A percentile compares a stretch with the other conserved stretches of the same genome.
Conservation (phyloP, 2,797 vertebrate species). For the Takifugu rubripes region DNA sequence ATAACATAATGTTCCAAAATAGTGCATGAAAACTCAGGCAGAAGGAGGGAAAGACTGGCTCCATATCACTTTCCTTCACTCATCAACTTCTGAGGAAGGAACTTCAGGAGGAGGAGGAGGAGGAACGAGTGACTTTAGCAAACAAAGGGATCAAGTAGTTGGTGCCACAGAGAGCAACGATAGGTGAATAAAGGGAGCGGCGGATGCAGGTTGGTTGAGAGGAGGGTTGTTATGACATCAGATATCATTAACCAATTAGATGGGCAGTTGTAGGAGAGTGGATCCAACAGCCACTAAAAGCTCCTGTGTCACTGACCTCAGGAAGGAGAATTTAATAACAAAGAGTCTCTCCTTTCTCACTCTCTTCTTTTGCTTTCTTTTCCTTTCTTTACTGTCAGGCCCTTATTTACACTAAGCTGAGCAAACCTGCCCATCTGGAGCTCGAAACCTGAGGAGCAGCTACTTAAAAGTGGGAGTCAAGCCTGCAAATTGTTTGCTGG, state of each 20-base stretch:
- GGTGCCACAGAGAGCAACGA: slow-evolving; percentile 14
- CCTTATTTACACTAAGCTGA: slow-evolving; percentile 46
- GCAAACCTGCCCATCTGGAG: slow-evolving; percentile 53
- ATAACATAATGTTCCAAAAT: too few relatives aligned
- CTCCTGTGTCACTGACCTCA: slow-evolving; percentile 67
- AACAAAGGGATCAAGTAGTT: slow-evolving; percentile 14
- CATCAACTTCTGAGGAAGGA: slow-evolving; percentile 13
- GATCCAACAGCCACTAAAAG: slow-evolving; percentile 62
- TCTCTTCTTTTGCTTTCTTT: slow-evolving; percentile 18
- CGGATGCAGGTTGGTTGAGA: slow-evolving; percentile 8
- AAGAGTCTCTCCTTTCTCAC: slow-evolving; percentile 52
- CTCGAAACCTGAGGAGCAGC: slow-evolving; percentile 44
- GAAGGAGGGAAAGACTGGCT: background rate
- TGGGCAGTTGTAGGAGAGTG: slow-evolving; percentile 54
- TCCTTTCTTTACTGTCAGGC: slow-evolving; percentile 14
- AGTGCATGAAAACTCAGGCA: background rate
- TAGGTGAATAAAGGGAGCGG: slow-evolving; percentile 31
- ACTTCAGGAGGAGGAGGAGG: background rate
- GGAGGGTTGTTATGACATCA: slow-evolving; percentile 67
- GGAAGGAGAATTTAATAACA: slow-evolving; percentile 68
- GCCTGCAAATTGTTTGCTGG: slow-evolving; percentile 45
- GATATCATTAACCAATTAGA: slow-evolving; percentile 70
- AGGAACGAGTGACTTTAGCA: slow-evolving; percentile 8
- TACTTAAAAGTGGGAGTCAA: slow-evolving; percentile 42
- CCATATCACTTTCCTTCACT: slow-evolving; percentile 15